Evolutionary conservation across 1,140 invertebrate species (phyloP), one percentile per base, ranked within the genome.

Genomic region (Macrobrachium nipponense): DNA sequence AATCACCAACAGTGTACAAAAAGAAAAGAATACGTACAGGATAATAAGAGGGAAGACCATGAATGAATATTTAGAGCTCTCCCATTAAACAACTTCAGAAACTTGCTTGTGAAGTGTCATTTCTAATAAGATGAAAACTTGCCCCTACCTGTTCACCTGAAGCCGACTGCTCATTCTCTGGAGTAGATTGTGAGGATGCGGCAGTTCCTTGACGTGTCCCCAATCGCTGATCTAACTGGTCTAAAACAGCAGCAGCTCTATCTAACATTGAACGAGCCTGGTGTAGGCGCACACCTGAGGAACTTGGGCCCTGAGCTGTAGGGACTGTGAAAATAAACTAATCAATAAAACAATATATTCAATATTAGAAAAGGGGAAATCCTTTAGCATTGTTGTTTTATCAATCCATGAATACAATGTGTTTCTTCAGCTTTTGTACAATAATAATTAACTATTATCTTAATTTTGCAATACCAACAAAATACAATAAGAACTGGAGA

Each of bases 231-330:
- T 90, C 90, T 36, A 90, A 77, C 7, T 70, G 87, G 58, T 88
- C 86, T 5, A 90, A 76, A n/a, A 90, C 79, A 75, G 80, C 84
- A 18, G 89, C 87, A 8, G 90, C 90, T 68, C 88, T 80, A 43
- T 88, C 89, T 5, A 90, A 70, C 87, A 89, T 89, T 27, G 81
- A 81, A 59, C 89, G 89, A 10, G 89, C 89, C 68, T 89, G 87
- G 75, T 89, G 86, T 14, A 90, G 80, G 6, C 90, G 86, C 18
- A 89, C 87, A 15, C 89, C 89, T 23, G 90, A 89, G 17, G 92
- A 89, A 81, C 90, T 91, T 10, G 91, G 88, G n/a, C 87, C 85
- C 73, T 87, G 83, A 23, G 82, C 80, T 20, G 89, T 72, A 20
- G 79, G 75, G 27, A 80, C 76, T 82, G 58, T 15, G 43, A 17